A percentile compares a stretch with the other conserved stretches of the same genome.
phyloP scores from a whole-genome alignment of 2,888 invertebrate genomes.

The Cheilosia impressa region DNA sequence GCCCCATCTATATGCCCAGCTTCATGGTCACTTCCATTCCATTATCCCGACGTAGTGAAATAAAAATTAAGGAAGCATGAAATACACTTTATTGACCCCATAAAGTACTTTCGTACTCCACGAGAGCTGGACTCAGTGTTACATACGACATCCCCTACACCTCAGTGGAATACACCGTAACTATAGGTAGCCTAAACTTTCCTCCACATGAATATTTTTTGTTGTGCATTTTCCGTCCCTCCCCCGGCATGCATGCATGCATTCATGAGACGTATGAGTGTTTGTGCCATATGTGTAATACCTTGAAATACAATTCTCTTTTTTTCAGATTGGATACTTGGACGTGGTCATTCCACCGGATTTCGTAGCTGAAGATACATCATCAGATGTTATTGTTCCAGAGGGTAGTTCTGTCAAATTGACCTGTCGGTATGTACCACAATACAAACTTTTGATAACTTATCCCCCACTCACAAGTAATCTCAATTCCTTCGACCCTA shows the following conservation, averaged over 20 bases:
- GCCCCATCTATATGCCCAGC: slow-evolving; percentile 46
- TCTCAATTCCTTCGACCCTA: slow-evolving; percentile 18
- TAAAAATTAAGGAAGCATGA: slow-evolving; percentile 84
- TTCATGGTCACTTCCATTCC: slow-evolving; percentile 74
- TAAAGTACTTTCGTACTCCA: slow-evolving; percentile 53
- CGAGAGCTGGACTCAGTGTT: slow-evolving; percentile 1
- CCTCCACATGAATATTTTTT: not conserved
- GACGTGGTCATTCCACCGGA: slow-evolving; percentile 96
- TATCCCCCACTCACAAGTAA: slow-evolving; percentile 8
- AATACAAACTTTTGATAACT: not conserved
- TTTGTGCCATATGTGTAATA: slow-evolving; percentile 46
- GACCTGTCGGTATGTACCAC: slow-evolving; percentile 85
- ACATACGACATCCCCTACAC: not conserved
- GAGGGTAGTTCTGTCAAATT: slow-evolving; percentile 91
- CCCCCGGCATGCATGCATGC: slow-evolving; percentile 56
- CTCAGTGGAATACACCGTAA: slow-evolving; percentile 5
- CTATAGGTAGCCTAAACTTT: slow-evolving; percentile 24
- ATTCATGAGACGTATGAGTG: slow-evolving; percentile 45
- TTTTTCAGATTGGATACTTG: slow-evolving; percentile 90
- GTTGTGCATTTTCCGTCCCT: slow-evolving; percentile 10
- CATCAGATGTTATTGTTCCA: slow-evolving; percentile 94
- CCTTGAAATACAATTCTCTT: slow-evolving; percentile 22
- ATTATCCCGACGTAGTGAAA: slow-evolving; percentile 78
- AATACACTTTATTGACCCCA: slow-evolving; percentile 82
- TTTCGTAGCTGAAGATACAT: slow-evolving; percentile 93